Evolutionary conservation across 2,113 vertebrate genomes (phyloP), one percentile per base, ranked within the genome.

Genomic region (Conger conger): DNA sequence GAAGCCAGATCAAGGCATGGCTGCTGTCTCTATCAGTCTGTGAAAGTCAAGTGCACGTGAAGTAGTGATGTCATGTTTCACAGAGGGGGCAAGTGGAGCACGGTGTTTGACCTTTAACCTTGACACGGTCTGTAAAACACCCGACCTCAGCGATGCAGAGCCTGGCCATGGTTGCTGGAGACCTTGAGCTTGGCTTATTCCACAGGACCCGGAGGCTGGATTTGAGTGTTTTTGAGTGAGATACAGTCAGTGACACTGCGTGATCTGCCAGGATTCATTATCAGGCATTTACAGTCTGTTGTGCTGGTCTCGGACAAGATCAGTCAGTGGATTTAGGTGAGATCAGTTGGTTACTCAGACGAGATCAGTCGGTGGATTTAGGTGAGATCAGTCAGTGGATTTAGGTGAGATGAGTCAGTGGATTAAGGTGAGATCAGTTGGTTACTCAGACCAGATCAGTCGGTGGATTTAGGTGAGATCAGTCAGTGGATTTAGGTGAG

Each of bases 1-100:
- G 90, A 89, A 90, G 87, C 81, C 88, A 89, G 88, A 88, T 90
- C 89, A 91, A 91, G 91, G 92, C 90, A 92, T 92, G 93, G 93
- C 92, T 92, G 6, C 11, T 13, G 8, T 50, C 45, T 63, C 57
- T 23, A 27, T 53, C 50, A 53, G 16, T 63, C 8, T 23, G 57
- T 63, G 20, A 27, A 60, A 23, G 27, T 23, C 57, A n/a, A 73
- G n/a, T 73, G 9, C 15, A 13, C 1, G n/a, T 73, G 2, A 73
- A 73, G n/a, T 33, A n/a, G 68, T 27, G 13, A 73, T 33, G 27
- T 73, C 7, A 73, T 30, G 68, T 73, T 13, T 73, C 68, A 30
- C 68, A 33, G n/a, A 73, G 68, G 68, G 9, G 5, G 13, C 27
- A 73, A 73, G 5, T 33, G n/a, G 68, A 33, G 27, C 30, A 77